Evolutionary conservation across 2,113 vertebrate species (phyloP).

Genomic region (Brachyistius frenatus): DNA sequence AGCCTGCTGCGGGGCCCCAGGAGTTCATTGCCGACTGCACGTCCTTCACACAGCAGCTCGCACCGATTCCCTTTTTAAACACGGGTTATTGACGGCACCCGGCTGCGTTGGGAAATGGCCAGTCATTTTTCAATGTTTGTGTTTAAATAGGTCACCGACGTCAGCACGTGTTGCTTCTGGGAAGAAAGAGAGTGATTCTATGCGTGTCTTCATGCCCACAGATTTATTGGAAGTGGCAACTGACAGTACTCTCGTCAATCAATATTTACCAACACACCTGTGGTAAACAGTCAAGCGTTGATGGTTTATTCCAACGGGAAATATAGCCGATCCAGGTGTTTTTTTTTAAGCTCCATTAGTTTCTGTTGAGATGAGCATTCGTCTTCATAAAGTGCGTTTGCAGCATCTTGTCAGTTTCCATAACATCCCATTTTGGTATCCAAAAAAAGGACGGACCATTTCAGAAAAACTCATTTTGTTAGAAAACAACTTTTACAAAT

Average conservation of each 20-base stretch:
- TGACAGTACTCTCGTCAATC: background rate
- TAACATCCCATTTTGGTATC: background rate
- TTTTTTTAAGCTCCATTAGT: slow-evolving; percentile 8
- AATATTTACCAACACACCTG: background rate
- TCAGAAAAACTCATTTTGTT: background rate
- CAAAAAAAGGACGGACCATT: background rate
- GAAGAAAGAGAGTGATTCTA: background rate
- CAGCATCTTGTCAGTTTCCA: slow-evolving; percentile 8
- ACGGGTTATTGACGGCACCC: slow-evolving; percentile 25
- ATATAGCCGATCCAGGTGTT: slow-evolving; percentile 1
- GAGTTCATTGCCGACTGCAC: slow-evolving; percentile 1
- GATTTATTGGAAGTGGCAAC: background rate
- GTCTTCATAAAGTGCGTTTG: slow-evolving; percentile 67
- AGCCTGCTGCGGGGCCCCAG: background rate
- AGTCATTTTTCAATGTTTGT: slow-evolving; percentile 9
- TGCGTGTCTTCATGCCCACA: background rate
- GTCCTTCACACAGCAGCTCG: slow-evolving; percentile 6
- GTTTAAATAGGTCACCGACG: slow-evolving; percentile 22
- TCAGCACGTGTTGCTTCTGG: background rate
- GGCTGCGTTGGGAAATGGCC: slow-evolving; percentile 4
- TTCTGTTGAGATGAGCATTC: background rate
- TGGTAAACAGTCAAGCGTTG: background rate
- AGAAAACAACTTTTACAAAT: slow-evolving; percentile 6
- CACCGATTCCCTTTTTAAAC: slow-evolving; percentile 40
- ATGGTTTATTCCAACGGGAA: slow-evolving; percentile 10